Percentiles rank a stretch among this genome's conserved stretches.
These are phyloP conservation scores for Drosophila dunni DNA, from an alignment of 1,140 invertebrate species.

Conservation along the genomic window DNA sequence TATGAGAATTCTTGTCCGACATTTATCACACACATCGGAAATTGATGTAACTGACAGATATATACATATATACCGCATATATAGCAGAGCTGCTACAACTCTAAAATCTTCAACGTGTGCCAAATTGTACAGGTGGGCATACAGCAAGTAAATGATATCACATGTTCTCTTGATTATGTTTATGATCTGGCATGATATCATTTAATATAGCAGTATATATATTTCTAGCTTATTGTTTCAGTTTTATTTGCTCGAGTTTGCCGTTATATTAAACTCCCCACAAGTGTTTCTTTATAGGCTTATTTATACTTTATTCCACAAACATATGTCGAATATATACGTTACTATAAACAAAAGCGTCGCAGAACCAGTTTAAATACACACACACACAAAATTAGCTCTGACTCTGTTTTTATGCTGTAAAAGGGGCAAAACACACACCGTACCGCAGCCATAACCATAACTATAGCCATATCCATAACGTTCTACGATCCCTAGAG, in stretches of 20 bases:
- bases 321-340: conserved; percentile 67
- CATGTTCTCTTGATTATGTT: neutral
- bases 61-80: neutral
- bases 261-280: conserved; percentile 72
- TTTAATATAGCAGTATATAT: conserved; percentile 2
- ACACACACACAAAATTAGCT: neutral
- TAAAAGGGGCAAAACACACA: conserved; percentile 20
- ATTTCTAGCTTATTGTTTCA: conserved; percentile 60
- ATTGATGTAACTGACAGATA: conserved; percentile 69
- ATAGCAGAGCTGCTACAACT: neutral
- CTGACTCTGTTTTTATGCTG: conserved; percentile 24
- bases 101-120: neutral
- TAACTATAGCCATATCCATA: conserved; percentile 3
- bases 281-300: conserved; percentile 70
- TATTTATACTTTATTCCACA: conserved; percentile 58
- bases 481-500: conserved; percentile 13
- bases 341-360: conserved; percentile 28
- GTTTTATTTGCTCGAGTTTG: conserved; percentile 74
- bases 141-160: neutral
- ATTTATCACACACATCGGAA: conserved; percentile 68
- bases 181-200: neutral
- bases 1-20: conserved; percentile 77
- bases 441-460: neutral
- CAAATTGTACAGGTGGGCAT: neutral
- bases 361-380: conserved; percentile 35